These are phyloP conservation scores for Cyrtorhinus lividipennis DNA, from an alignment of 1,140 invertebrate species.

Conservation along the genomic window DNA sequence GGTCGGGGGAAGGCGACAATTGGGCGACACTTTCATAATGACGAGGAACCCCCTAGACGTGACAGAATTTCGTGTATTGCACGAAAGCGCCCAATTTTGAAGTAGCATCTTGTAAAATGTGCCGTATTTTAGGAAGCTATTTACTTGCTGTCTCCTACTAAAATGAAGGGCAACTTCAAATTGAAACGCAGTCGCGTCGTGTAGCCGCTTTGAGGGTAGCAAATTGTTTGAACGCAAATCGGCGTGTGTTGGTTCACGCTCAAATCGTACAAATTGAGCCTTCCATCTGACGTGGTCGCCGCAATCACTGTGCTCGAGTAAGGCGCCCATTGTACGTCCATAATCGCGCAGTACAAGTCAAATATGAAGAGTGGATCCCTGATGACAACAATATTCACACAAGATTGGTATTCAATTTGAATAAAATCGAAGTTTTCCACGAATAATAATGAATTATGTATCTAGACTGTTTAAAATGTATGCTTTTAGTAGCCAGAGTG, in stretches of 20 bases:
- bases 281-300: constrained; percentile 80
- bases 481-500: too few relatives aligned
- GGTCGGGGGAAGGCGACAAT: constrained; percentile 73
- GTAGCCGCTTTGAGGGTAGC: constrained; percentile 67
- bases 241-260: constrained; percentile 85
- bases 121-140: too few relatives aligned
- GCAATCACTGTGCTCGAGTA: constrained; percentile 90
- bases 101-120: too few relatives aligned
- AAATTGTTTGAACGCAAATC: constrained; percentile 72
- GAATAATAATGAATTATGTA: too few relatives aligned
- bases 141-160: constrained; percentile 86
- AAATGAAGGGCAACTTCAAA: constrained; percentile 63
- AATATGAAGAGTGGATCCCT: constrained; percentile 86
- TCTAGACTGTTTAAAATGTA: too few relatives aligned
- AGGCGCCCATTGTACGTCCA: constrained; percentile 86
- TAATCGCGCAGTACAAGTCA: constrained; percentile 80
- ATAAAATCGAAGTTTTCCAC: too few relatives aligned
- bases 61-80: too few relatives aligned
- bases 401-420: too few relatives aligned
- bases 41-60: constrained; percentile 56
- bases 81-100: too few relatives aligned
- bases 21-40: constrained; percentile 80
- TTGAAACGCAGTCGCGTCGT: constrained; percentile 78
- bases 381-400: too few relatives aligned
- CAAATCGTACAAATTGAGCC: constrained; percentile 78